Conservation (phyloP, 2,113 vertebrate genomes). For the Macquaria australasica region DNA sequence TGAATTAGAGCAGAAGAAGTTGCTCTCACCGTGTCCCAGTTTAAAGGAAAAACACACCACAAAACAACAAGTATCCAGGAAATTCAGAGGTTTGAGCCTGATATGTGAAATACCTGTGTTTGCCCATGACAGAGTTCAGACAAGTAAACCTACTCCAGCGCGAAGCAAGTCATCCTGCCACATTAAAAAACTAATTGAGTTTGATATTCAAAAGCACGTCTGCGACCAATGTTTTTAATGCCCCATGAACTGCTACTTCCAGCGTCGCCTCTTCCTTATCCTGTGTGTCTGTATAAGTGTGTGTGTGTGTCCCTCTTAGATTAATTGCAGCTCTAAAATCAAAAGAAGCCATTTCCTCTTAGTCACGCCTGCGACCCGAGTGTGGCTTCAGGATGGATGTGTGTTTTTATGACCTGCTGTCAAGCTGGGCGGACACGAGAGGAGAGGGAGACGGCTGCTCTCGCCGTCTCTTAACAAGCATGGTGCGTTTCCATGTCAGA, state of each 20-base stretch:
- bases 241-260: slow-evolving; percentile 52
- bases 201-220: slow-evolving; percentile 32
- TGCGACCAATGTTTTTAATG: slow-evolving; percentile 49
- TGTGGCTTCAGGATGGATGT: slow-evolving; percentile 72
- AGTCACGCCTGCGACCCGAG: slow-evolving; percentile 67
- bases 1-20: slow-evolving; percentile 1
- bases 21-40: background rate
- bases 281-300: slow-evolving; percentile 37
- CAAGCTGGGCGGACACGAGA: slow-evolving; percentile 21
- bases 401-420: slow-evolving; percentile 82
- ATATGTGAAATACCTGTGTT: background rate
- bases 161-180: slow-evolving; percentile 6
- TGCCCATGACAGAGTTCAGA: background rate
- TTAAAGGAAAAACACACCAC: background rate
- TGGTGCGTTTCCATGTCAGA: slow-evolving; percentile 9
- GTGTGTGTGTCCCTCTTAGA: slow-evolving; percentile 51
- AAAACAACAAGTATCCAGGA: background rate
- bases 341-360: slow-evolving; percentile 78
- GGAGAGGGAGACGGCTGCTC: background rate
- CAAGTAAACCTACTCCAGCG: background rate
- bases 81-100: background rate
- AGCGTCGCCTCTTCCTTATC: slow-evolving; percentile 59
- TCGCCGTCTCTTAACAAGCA: slow-evolving; percentile 24
- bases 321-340: slow-evolving; percentile 70
- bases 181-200: slow-evolving; percentile 11